Base-by-base conservation (phyloP, 2,113 vertebrate species). In the Xiphophorus couchianus region DNA sequence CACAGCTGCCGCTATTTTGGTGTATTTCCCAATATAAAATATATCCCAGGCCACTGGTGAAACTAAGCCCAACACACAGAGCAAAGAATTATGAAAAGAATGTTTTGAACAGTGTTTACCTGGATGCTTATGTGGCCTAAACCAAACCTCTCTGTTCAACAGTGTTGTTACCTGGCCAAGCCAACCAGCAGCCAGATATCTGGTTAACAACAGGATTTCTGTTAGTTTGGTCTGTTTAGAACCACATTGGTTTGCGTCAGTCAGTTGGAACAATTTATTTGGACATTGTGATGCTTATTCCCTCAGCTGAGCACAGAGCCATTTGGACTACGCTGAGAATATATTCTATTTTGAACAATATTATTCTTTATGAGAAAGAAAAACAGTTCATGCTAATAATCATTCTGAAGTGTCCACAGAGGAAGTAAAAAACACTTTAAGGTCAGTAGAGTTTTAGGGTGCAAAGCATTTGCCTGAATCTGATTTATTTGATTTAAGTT, bases 141-240 rank as follows among this genome's bases (percentile, higher is more conserved):
- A 73, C 25, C n/a, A 62, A 37, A 69, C 27, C 66, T 22, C 39
- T 51, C 70, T n/a, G 44, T 30, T 68, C 68, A 63, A 54, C 66
- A 71, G 54, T 39, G 54, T 27, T 69, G 64, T 54, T 62, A 65
- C 51, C 44, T 4, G 60, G 67, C 76, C 51, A 64, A 62, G 35
- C 66, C 69, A 39, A 29, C 63, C 39, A 66, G 14, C 42, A 61
- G 42, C 48, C 58, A 76, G 70, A 17, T 1, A 63, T 19, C 42
- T 73, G 12, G 66, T 76, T 72, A 68, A 72, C 72, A 42, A 70
- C 71, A 5, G 3, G 25, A 29, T 68, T 78, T 54, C 70, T 73
- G 54, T 67, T 37, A 7, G 65, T 73, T 86, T 82, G 0, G 48
- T 74, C 15, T 82, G 31, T 54, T 27, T 30, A 70, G 64, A 74